Evolutionary conservation across 53 echinoderm and acorn worm species (phyloP), one percentile per base, ranked within the genome.

Genomic region (Holothuria scabra): DNA sequence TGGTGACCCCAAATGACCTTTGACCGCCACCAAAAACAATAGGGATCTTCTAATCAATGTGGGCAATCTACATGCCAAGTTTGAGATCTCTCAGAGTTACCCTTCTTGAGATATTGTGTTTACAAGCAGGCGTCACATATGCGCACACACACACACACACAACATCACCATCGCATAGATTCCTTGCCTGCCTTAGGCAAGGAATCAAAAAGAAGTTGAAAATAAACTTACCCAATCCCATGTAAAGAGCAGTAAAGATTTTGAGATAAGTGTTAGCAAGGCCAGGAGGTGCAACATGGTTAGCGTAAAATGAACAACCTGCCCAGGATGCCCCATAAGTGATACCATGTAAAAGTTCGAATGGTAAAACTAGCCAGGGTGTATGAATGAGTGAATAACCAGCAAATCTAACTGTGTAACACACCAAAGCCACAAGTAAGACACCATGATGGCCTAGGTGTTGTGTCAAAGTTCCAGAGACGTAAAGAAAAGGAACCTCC

Each of bases 241-340:
- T 89, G 70, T 95, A 87, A 69, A 90, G 80, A 78, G 87, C 89
- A 30, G 87, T 86, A 35, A 95, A 85, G 76, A 94, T 74, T 56
- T 95, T 84, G 28, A 90, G 94, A 23, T 95, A 61, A 1, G 92
- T 91, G 74, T 90, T 65, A 56, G 95, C 95, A 87, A 99, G 93
- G 63, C 99, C 95, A n/a, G 99, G 89, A 21, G 99, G 99, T 41
- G 99, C 94, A 65, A 89, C 93, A 52, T 90, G 86, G 65, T 87
- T 87, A 21, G 94, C 93, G 76, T 93, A 99, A 28, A 87, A 85
- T 31, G 91, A 95, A 67, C 95, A 89, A 22, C 94, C 93, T 25
- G 99, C 95, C 94, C 94, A 99, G 26, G 92, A 90, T 28, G 93
- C 88, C 2, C 99, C 99, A 83, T 89, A 99, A 0, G 99, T 99